phyloP scores from a whole-genome alignment of 2,113 vertebrate species.

The Myrmecophaga tridactyla region DNA sequence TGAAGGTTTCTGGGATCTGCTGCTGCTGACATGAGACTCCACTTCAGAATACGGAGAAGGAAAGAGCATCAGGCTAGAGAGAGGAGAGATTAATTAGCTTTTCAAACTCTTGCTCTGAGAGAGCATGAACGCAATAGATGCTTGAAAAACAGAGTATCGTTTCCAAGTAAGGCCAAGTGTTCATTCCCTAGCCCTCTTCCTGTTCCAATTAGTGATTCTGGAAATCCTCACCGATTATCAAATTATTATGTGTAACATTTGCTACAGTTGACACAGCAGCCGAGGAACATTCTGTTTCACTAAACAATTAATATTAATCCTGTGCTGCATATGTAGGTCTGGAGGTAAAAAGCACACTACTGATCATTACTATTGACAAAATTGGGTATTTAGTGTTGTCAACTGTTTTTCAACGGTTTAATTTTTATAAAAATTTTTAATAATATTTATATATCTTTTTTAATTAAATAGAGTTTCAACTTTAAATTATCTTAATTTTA shows the following conservation, averaged over 20 bases:
- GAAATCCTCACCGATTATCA: background rate
- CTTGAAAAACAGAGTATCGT: constrained; percentile 43
- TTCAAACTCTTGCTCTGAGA: constrained; percentile 31
- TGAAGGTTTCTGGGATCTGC: background rate
- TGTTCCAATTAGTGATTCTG: constrained; percentile 21
- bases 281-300: background rate
- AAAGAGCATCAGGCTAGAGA: background rate
- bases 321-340: background rate
- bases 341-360: background rate
- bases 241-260: background rate
- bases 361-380: background rate
- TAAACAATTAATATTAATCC: background rate
- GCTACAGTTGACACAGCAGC: background rate
- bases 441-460: background rate
- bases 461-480: background rate
- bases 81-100: constrained; percentile 47
- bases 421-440: background rate
- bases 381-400: background rate
- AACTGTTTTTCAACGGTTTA: background rate
- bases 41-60: background rate
- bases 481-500: constrained; percentile 9
- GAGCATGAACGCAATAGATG: constrained; percentile 11
- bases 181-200: constrained; percentile 31
- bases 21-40: background rate
- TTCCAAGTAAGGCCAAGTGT: constrained; percentile 37